A percentile compares a stretch with the other conserved stretches of the same genome.
phyloP scores from a whole-genome alignment of 1,140 invertebrate genomes.

The Aricia agestis region DNA sequence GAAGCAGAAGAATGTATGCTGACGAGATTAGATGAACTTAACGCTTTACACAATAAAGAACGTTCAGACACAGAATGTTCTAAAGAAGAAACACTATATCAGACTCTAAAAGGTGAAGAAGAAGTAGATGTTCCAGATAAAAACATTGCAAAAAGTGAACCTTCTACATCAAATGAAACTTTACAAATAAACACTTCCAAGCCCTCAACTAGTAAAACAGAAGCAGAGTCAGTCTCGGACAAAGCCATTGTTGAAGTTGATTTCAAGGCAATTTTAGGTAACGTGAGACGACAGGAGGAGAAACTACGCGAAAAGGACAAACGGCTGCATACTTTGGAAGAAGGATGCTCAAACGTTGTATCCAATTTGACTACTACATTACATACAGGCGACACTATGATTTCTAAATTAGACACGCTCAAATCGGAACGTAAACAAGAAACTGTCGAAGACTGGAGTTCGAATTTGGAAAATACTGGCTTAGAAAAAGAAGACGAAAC shows the following conservation, averaged over 20 bases:
- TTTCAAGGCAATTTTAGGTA: conserved; percentile 43
- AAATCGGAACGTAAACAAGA: neutral
- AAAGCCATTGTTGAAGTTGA: conserved; percentile 29
- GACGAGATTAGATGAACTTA: conserved; percentile 25
- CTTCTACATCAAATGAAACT: neutral
- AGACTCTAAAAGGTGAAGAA: neutral
- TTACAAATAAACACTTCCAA: neutral
- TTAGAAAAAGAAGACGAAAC: conserved; percentile 12
- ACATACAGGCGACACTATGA: neutral
- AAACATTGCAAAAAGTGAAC: neutral
- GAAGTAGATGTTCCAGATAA: neutral
- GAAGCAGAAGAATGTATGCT: conserved; percentile 17
- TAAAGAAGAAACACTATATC: neutral
- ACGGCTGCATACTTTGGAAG: conserved; percentile 44
- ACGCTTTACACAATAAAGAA: neutral
- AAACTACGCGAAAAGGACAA: conserved; percentile 41
- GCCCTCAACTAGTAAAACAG: neutral
- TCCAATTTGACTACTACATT: neutral
- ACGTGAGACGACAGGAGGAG: conserved; percentile 49
- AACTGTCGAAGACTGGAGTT: neutral
- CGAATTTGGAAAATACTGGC: conserved; percentile 15
- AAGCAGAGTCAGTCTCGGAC: neutral
- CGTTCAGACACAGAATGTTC: neutral
- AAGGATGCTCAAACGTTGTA: conserved; percentile 23
- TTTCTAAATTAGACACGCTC: neutral